These are phyloP conservation scores for Nibea coibor DNA, from an alignment of 2,113 vertebrate species.

Conservation along the genomic window DNA sequence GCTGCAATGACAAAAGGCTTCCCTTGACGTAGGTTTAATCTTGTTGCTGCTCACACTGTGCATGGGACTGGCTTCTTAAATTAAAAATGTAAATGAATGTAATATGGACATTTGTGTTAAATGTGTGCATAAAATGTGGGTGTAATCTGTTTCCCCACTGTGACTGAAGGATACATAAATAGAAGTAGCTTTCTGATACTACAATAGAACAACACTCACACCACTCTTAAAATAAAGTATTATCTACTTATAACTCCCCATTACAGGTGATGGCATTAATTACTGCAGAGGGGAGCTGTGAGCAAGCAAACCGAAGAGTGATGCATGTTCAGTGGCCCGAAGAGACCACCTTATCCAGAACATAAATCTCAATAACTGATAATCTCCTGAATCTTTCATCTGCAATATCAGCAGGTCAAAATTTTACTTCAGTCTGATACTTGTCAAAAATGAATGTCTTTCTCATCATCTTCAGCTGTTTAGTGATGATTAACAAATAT, in stretches of 20 bases:
- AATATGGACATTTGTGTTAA: slow-evolving; percentile 1
- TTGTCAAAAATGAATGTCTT: neutral
- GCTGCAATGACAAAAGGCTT: neutral
- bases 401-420: neutral
- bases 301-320: too few species aligned
- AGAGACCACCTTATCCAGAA: neutral
- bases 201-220: neutral
- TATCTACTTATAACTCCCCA: too few species aligned
- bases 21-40: neutral
- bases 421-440: neutral
- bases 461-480: neutral
- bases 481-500: neutral
- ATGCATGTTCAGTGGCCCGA: too few species aligned
- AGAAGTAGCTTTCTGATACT: neutral
- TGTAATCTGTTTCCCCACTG: neutral
- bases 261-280: too few species aligned
- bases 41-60: neutral
- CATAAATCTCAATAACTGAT: neutral
- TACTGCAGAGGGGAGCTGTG: too few species aligned
- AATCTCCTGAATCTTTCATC: neutral
- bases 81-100: too few species aligned
- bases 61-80: neutral
- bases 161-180: slow-evolving; percentile 1
- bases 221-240: too few species aligned
- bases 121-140: neutral